A percentile compares a stretch with the other conserved stretches of the same genome.
These are phyloP conservation scores for Eurytoma californica DNA, from an alignment of 2,888 invertebrate genomes.

Conservation along the genomic window DNA sequence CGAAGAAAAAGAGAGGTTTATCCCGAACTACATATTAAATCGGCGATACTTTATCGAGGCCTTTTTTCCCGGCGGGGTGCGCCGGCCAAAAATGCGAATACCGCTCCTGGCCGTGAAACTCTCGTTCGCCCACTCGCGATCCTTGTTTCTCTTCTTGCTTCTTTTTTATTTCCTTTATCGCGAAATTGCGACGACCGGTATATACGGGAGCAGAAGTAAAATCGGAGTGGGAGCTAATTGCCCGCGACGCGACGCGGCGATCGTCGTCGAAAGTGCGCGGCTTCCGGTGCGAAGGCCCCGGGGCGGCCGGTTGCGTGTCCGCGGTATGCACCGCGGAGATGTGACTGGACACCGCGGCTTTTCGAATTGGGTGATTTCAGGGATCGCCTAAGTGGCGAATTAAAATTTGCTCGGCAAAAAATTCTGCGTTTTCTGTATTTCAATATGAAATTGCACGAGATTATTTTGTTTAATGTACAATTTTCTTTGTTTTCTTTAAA, in stretches of 20 bases:
- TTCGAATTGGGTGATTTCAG: too few species aligned
- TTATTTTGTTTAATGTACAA: too few species aligned
- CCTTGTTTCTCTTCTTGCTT: conserved; percentile 25
- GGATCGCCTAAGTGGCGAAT: too few species aligned
- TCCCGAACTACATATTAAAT: not conserved
- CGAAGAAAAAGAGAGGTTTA: not conserved
- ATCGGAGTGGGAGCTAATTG: conserved; percentile 45
- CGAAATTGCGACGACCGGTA: not conserved
- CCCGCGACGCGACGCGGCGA: conserved; percentile 39
- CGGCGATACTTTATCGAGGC: conserved; percentile 36
- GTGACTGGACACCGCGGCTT: too few species aligned
- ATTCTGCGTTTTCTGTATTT: too few species aligned
- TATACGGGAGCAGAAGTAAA: conserved; percentile 13
- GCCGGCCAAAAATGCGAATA: conserved; percentile 27
- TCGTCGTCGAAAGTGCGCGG: conserved; percentile 41
- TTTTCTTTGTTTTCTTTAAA: too few species aligned
- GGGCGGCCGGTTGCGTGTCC: conserved; percentile 9
- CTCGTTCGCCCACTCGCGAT: conserved; percentile 19
- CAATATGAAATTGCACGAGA: too few species aligned
- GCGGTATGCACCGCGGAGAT: not conserved
- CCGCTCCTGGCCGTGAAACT: conserved; percentile 48
- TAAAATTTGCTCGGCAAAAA: too few species aligned
- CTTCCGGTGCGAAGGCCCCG: conserved; percentile 35
- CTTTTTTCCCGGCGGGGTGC: not conserved
- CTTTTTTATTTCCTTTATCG: conserved; percentile 5